Evolutionary conservation across 2,113 vertebrate species (phyloP).

Genomic region (Semnornis frantzii): DNA sequence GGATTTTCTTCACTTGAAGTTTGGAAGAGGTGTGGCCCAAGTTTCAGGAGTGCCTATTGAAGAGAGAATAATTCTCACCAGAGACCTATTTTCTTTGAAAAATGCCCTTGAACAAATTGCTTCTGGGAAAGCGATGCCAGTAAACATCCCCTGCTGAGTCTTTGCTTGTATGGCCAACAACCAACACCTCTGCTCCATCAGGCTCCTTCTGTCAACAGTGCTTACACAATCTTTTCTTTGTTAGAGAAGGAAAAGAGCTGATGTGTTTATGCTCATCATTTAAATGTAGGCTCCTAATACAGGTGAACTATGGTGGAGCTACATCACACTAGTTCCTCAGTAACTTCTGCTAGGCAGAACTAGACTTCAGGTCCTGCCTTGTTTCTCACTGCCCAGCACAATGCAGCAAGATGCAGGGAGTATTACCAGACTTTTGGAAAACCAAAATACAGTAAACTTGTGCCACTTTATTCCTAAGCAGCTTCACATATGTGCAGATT

Average conservation of each 20-base stretch:
- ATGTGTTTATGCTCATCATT: neutral
- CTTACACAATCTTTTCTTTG: conserved; percentile 21
- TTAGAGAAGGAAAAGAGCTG: neutral
- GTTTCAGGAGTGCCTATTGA: neutral
- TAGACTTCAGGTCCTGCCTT: neutral
- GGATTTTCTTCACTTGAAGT: neutral
- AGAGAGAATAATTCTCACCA: neutral
- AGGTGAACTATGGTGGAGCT: neutral
- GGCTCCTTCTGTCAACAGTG: conserved; percentile 6
- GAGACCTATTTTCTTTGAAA: neutral
- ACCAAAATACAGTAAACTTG: neutral
- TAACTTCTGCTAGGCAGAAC: neutral
- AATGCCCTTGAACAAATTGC: neutral
- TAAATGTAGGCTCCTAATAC: neutral
- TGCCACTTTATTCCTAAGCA: neutral
- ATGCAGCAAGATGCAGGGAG: neutral
- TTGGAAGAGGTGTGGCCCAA: neutral
- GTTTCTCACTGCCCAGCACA: neutral
- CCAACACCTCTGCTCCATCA: neutral
- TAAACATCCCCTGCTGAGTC: neutral
- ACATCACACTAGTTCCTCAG: neutral
- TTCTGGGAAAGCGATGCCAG: neutral
- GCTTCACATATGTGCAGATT: neutral
- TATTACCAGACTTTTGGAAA: neutral
- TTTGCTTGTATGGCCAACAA: neutral